Conservation (phyloP, 1,140 invertebrate species). For the Helicorthomorpha holstii region DNA sequence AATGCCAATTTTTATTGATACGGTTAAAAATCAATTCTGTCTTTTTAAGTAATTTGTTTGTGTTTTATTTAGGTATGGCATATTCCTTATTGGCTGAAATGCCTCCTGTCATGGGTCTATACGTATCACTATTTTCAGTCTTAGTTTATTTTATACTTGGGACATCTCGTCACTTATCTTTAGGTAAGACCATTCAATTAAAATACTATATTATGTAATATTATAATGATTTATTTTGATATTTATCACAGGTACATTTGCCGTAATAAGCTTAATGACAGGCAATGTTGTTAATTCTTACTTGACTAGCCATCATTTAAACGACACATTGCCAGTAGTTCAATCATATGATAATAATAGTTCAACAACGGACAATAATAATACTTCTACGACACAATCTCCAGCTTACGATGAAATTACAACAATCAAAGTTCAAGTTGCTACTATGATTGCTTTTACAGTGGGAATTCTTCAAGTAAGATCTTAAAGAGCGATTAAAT, state of each 20-base stretch:
- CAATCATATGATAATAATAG: no score
- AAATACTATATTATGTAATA: background rate
- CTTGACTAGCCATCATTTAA: background rate
- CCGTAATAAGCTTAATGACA: conserved; percentile 71
- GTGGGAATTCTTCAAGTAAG: background rate
- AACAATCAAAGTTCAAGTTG: background rate
- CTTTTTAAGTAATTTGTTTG: background rate
- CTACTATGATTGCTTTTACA: background rate
- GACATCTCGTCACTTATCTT: conserved; percentile 77
- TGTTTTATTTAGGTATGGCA: conserved; percentile 53
- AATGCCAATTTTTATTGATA: background rate
- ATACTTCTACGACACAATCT: no score
- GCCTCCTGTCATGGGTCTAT: conserved; percentile 73
- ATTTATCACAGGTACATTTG: conserved; percentile 49
- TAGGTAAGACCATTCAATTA: conserved; percentile 40
- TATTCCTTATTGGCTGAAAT: conserved; percentile 76
- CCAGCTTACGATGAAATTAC: background rate
- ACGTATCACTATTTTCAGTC: conserved; percentile 87
- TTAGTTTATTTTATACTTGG: conserved; percentile 77
- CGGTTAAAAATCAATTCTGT: background rate
- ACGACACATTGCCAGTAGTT: no score
- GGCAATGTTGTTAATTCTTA: conserved; percentile 44
- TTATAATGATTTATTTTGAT: background rate
- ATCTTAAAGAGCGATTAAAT: no score
- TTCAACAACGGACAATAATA: no score